These are phyloP conservation scores for Neodontobutis hainanensis DNA, from an alignment of 2,113 vertebrate species.

Conservation along the genomic window DNA sequence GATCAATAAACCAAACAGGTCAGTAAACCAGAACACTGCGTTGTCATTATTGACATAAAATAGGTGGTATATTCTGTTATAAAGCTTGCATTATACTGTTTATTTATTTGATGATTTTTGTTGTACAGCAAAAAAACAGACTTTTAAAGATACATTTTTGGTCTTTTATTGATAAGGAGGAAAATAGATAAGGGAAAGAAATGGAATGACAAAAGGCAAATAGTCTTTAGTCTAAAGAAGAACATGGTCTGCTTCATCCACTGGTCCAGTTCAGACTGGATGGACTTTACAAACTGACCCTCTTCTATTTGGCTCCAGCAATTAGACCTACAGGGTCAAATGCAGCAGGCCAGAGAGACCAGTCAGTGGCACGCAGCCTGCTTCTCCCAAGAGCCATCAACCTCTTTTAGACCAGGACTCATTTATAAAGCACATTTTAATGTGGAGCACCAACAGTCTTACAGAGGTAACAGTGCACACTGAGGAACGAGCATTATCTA, in stretches of 20 bases:
- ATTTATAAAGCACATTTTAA: constrained; percentile 5
- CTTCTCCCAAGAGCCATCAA: constrained; percentile 35
- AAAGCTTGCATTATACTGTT: too few species aligned
- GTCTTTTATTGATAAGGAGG: too few species aligned
- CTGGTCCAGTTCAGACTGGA: background rate
- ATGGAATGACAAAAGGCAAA: too few species aligned
- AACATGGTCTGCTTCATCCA: background rate
- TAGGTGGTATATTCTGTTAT: too few species aligned
- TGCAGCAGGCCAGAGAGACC: constrained; percentile 22
- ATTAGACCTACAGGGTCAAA: constrained; percentile 43
- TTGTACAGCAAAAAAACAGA: too few species aligned
- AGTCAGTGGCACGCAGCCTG: constrained; percentile 26
- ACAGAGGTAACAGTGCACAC: background rate
- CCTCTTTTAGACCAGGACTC: constrained; percentile 40
- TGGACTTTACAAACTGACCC: background rate
- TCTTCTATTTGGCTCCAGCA: constrained; percentile 15
- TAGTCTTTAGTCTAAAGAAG: too few species aligned
- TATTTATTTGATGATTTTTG: too few species aligned
- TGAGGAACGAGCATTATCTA: constrained; percentile 5
- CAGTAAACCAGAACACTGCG: background rate
- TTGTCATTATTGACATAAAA: too few species aligned
- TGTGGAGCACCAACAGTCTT: background rate
- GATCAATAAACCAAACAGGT: background rate
- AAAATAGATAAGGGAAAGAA: too few species aligned
- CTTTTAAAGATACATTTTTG: too few species aligned